phyloP scores from a whole-genome alignment of 2,888 invertebrate genomes.

The Brachylomia viminalis region DNA sequence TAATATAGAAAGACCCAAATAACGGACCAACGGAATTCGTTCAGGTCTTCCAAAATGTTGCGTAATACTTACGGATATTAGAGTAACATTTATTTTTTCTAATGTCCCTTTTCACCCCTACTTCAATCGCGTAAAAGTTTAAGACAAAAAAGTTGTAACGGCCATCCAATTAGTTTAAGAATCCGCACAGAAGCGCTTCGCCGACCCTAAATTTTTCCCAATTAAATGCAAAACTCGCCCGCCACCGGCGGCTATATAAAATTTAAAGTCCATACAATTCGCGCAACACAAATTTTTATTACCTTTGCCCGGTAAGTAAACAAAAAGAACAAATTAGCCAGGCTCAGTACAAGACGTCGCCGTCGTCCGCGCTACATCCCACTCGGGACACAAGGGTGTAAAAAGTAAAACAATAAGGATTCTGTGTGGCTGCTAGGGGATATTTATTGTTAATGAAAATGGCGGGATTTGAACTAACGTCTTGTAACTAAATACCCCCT shows the following conservation, averaged over 20 bases:
- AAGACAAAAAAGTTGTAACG: constrained; percentile 88
- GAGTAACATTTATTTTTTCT: constrained; percentile 59
- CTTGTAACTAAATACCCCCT: constrained; percentile 91
- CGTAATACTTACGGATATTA: constrained; percentile 55
- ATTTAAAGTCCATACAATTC: constrained; percentile 90
- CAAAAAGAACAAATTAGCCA: constrained; percentile 89
- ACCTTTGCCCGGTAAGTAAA: constrained; percentile 88
- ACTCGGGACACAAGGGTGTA: constrained; percentile 90
- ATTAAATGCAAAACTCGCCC: constrained; percentile 89
- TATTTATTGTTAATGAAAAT: constrained; percentile 91
- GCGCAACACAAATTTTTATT: constrained; percentile 91
- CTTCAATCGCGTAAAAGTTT: constrained; percentile 83
- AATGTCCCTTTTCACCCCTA: constrained; percentile 74
- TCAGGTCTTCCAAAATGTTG: constrained; percentile 45
- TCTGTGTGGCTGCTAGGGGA: constrained; percentile 88
- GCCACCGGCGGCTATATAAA: constrained; percentile 87
- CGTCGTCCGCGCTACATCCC: constrained; percentile 83
- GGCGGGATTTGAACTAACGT: constrained; percentile 91
- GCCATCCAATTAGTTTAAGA: constrained; percentile 89
- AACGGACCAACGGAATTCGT: constrained; percentile 71
- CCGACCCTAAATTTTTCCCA: constrained; percentile 89
- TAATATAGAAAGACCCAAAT: constrained; percentile 70
- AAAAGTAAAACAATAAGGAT: constrained; percentile 91
- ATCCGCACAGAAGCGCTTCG: constrained; percentile 89
- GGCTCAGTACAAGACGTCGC: constrained; percentile 84